Evolutionary conservation across 2,888 invertebrate genomes (phyloP).

Genomic region (Synanthedon vespiformis): DNA sequence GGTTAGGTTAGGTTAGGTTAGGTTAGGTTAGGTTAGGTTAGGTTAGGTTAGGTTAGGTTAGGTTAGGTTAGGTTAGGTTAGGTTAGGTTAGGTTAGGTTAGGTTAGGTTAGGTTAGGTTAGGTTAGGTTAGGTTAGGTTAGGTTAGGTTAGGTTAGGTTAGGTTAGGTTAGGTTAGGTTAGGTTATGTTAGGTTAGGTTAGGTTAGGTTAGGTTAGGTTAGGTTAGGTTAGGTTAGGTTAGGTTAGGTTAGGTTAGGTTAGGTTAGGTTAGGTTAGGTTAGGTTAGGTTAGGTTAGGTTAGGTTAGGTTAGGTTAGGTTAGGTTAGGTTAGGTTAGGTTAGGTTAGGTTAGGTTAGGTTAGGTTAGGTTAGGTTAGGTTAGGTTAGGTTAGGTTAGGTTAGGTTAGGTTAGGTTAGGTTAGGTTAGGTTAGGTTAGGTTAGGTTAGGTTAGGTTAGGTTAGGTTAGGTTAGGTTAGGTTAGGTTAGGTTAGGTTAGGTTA

Average conservation of each 20-base stretch:
- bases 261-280: constrained; percentile 2
- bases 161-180: constrained; percentile 4
- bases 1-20: not conserved
- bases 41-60: constrained; percentile 1
- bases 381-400: not conserved
- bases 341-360: constrained; percentile 2
- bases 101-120: not conserved
- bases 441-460: constrained; percentile 1
- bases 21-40: constrained; percentile 1
- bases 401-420: constrained; percentile 1
- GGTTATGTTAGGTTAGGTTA: constrained; percentile 4
- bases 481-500: not conserved
- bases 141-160: constrained; percentile 4
- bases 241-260: constrained; percentile 2
- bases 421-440: not conserved
- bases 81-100: not conserved
- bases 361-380: constrained; percentile 2
- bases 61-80: constrained; percentile 1
- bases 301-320: constrained; percentile 2
- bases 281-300: constrained; percentile 2
- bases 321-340: constrained; percentile 1
- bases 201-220: constrained; percentile 2
- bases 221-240: constrained; percentile 2
- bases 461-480: constrained; percentile 1
- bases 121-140: constrained; percentile 3